These are phyloP conservation scores for Pseudomyrmex pallidus DNA, from an alignment of 1,140 invertebrate species.

Conservation along the genomic window DNA sequence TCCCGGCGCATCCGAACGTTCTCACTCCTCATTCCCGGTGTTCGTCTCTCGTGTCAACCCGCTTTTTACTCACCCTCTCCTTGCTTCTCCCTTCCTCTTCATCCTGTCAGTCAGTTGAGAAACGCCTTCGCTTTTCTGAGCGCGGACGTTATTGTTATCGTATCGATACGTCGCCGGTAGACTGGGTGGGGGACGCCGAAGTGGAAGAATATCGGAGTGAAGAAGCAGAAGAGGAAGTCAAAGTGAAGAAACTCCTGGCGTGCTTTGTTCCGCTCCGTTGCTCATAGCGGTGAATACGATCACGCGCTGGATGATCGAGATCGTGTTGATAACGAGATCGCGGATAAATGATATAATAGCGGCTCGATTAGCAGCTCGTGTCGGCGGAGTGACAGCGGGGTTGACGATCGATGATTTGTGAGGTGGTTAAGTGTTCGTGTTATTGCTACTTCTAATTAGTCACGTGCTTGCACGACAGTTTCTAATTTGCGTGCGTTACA, in stretches of 20 bases:
- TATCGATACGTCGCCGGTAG: constrained; percentile 51
- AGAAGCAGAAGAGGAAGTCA: constrained; percentile 56
- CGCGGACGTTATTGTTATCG: constrained; percentile 55
- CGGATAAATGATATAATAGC: constrained; percentile 38
- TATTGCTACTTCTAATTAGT: not conserved
- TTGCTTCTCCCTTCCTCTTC: not conserved
- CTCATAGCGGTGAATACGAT: constrained; percentile 46
- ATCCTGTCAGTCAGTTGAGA: not conserved
- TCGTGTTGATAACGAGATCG: constrained; percentile 44
- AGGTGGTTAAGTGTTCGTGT: constrained; percentile 44
- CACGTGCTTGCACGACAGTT: constrained; percentile 55
- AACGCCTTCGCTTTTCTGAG: constrained; percentile 41
- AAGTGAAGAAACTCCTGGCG: constrained; percentile 60
- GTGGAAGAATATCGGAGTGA: constrained; percentile 44
- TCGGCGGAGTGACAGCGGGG: constrained; percentile 4
- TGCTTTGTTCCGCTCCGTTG: constrained; percentile 51
- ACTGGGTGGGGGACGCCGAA: constrained; percentile 33
- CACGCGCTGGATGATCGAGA: constrained; percentile 48
- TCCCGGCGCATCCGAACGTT: constrained; percentile 28
- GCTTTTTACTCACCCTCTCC: constrained; percentile 8
- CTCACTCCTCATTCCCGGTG: constrained; percentile 30
- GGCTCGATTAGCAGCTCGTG: constrained; percentile 23
- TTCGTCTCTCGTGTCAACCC: constrained; percentile 59
- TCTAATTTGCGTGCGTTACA: not conserved
- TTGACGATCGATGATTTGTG: constrained; percentile 49